Percentiles rank a stretch among this genome's conserved stretches.
Conservation (phyloP, 2,797 vertebrate genomes). For the Chelonia mydas region DNA sequence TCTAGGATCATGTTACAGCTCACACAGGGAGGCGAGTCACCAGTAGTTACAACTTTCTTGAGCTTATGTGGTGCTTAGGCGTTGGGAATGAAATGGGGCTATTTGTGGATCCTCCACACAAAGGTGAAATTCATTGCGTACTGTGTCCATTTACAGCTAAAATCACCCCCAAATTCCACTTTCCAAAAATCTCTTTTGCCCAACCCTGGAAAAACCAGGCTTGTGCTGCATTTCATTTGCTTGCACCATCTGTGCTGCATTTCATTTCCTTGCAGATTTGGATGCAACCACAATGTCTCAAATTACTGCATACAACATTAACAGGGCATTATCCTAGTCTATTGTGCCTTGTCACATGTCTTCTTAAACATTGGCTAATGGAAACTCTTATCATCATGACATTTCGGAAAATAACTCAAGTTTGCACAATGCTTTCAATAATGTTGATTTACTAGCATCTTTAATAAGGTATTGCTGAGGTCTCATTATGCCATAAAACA, state of each 20-base stretch:
- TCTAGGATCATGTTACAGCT: not conserved
- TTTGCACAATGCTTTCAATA: slow-evolving; percentile 21
- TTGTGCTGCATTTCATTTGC: not conserved
- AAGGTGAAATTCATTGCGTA: not conserved
- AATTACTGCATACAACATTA: accelerated
- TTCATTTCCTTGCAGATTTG: slow-evolving; percentile 2
- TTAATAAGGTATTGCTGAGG: slow-evolving; percentile 23
- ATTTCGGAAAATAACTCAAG: slow-evolving; percentile 51
- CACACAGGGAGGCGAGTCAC: accelerated
- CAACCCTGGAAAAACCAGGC: not conserved
- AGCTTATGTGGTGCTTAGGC: not conserved
- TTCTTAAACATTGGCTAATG: not conserved
- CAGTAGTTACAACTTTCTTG: not conserved
- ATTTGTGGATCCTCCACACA: not conserved
- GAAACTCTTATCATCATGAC: not conserved
- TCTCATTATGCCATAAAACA: slow-evolving; percentile 48
- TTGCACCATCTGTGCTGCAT: not conserved
- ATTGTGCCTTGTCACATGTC: not conserved
- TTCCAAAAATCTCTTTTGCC: not conserved
- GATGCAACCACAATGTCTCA: not conserved
- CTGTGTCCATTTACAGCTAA: not conserved
- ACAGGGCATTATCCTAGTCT: not conserved
- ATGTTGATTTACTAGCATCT: slow-evolving; percentile 32
- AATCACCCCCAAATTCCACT: not conserved
- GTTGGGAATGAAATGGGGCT: not conserved